Evolutionary conservation across 2,113 vertebrate genomes (phyloP).

Genomic region (Collichthys lucidus): DNA sequence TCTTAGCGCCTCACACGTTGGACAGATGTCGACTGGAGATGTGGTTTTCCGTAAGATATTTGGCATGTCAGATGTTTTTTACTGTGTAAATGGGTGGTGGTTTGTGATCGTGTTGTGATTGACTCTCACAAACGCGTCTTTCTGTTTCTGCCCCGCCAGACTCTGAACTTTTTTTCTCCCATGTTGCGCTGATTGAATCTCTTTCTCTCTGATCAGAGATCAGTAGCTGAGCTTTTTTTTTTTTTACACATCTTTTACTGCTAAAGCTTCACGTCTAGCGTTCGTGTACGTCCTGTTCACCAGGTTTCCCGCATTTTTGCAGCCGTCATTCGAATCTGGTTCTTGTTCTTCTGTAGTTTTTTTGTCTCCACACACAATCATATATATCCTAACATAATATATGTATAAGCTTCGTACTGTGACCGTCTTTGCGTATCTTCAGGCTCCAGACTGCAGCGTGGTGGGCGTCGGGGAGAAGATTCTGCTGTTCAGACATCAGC

Average conservation of each 20-base stretch:
- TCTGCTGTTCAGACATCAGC: constrained; percentile 79
- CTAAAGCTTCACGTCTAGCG: too few species aligned
- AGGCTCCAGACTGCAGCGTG: constrained; percentile 80
- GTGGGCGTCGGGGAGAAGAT: constrained; percentile 78
- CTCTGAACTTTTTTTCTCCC: background rate
- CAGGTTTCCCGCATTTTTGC: too few species aligned
- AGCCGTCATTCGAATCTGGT: too few species aligned
- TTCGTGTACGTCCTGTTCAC: too few species aligned
- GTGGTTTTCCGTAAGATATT: background rate
- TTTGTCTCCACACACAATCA: background rate
- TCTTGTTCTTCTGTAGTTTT: background rate
- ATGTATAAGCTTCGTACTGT: background rate
- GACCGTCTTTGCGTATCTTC: constrained; percentile 14
- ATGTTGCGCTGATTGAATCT: background rate
- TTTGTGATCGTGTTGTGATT: background rate
- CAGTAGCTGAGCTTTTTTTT: too few species aligned
- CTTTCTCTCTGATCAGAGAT: background rate
- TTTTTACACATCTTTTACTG: too few species aligned
- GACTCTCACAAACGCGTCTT: background rate
- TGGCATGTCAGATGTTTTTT: background rate
- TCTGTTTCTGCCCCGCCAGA: background rate
- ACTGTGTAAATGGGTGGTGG: background rate
- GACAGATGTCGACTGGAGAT: too few species aligned
- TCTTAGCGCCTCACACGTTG: background rate
- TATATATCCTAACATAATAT: background rate